phyloP scores from a whole-genome alignment of 2,113 vertebrate genomes.

The Silurus asotus region DNA sequence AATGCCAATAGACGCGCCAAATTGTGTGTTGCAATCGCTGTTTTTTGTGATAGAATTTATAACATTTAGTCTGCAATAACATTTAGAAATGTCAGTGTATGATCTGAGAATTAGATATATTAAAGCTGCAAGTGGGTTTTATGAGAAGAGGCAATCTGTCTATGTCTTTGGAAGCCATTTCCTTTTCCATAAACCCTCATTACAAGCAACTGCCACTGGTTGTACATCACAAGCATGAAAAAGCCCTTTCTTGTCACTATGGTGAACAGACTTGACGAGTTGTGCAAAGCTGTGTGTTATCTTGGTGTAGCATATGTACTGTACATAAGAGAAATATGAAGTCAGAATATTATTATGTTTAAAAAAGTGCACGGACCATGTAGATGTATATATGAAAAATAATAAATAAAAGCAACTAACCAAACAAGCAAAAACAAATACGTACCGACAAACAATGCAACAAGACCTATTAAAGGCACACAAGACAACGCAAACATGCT shows the following conservation, averaged over 20 bases:
- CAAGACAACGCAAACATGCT: constrained; percentile 10
- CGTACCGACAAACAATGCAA: background rate
- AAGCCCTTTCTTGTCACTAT: constrained; percentile 25
- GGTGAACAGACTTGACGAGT: constrained; percentile 18
- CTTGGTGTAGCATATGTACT: constrained; percentile 16
- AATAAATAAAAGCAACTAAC: constrained; percentile 5
- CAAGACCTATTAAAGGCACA: background rate
- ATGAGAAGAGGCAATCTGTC: constrained; percentile 32
- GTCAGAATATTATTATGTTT: background rate
- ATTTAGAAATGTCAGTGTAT: constrained; percentile 38
- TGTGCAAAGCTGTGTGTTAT: constrained; percentile 34
- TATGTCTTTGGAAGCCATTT: constrained; percentile 10
- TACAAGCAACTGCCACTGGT: constrained; percentile 26
- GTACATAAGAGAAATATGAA: constrained; percentile 6
- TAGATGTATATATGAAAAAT: background rate
- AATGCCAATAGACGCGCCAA: background rate
- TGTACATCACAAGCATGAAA: constrained; percentile 40
- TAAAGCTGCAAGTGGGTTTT: constrained; percentile 13
- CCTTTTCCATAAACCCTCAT: constrained; percentile 40
- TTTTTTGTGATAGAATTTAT: constrained; percentile 16
- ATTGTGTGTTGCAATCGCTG: background rate
- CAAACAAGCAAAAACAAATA: background rate
- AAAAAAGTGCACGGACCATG: background rate
- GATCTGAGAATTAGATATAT: constrained; percentile 18
- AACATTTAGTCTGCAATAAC: constrained; percentile 14